Evolutionary conservation across 2,888 invertebrate species (phyloP).

Genomic region (Dendrolimus houi): DNA sequence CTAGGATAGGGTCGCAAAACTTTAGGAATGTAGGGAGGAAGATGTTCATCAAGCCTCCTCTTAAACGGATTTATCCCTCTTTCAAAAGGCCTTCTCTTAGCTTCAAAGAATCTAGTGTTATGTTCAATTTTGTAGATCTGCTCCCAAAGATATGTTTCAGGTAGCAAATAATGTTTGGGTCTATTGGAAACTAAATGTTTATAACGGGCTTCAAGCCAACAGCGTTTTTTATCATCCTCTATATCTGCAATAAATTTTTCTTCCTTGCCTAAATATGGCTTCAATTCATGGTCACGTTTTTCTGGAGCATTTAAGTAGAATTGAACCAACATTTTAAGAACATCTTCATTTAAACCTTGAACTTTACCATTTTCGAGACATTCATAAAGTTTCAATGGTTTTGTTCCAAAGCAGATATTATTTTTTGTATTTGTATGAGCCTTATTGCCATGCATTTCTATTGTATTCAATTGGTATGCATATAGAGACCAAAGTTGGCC

Average conservation of each 20-base stretch:
- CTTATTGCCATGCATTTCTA: conserved; percentile 78
- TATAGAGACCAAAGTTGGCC: conserved; percentile 92
- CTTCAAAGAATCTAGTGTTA: conserved; percentile 81
- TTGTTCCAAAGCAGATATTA: conserved; percentile 89
- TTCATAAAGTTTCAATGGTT: conserved; percentile 84
- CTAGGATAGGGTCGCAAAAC: conserved; percentile 77
- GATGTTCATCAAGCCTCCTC: conserved; percentile 81
- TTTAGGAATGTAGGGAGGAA: conserved; percentile 83
- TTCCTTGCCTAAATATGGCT: conserved; percentile 81
- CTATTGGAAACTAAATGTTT: conserved; percentile 83
- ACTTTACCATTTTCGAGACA: conserved; percentile 82
- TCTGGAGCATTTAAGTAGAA: conserved; percentile 84
- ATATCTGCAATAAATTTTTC: conserved; percentile 80
- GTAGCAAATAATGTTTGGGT: conserved; percentile 74
- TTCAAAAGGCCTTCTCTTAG: conserved; percentile 83
- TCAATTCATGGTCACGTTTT: conserved; percentile 78
- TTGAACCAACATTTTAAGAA: conserved; percentile 82
- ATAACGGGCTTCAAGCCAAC: conserved; percentile 82
- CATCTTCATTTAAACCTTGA: conserved; percentile 87
- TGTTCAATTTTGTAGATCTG: conserved; percentile 85
- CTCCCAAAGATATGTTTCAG: conserved; percentile 89
- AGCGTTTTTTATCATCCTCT: conserved; percentile 79
- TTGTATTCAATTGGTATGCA: conserved; percentile 94
- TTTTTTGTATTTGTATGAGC: conserved; percentile 80
- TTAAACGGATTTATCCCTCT: conserved; percentile 74